Evolutionary conservation across 2,113 vertebrate species (phyloP).

Genomic region (Polypterus bichir): DNA sequence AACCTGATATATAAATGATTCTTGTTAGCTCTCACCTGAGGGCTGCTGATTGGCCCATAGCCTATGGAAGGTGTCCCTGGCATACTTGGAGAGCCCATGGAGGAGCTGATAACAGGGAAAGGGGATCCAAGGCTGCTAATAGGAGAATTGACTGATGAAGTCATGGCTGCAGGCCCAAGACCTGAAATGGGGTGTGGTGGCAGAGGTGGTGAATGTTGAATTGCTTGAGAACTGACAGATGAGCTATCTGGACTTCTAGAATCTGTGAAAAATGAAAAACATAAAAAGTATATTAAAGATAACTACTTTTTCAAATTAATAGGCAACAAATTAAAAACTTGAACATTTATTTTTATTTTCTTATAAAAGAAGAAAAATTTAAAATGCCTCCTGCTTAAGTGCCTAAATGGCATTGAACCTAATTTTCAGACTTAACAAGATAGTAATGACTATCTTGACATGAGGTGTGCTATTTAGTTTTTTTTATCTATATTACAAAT

Average conservation of each 20-base stretch:
- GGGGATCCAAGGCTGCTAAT: constrained; percentile 71
- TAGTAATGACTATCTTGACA: no score
- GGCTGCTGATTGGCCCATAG: constrained; percentile 79
- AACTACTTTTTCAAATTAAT: no score
- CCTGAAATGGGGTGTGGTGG: constrained; percentile 38
- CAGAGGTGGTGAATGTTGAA: constrained; percentile 48
- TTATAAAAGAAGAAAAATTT: no score
- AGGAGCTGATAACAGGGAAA: constrained; percentile 82
- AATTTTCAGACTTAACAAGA: no score
- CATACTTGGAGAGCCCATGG: constrained; percentile 74
- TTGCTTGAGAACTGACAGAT: constrained; percentile 62
- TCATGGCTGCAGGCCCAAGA: constrained; percentile 46
- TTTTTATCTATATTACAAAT: no score
- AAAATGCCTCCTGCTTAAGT: no score
- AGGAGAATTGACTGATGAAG: constrained; percentile 53
- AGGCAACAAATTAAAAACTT: no score
- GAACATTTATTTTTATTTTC: no score
- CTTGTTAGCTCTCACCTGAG: constrained; percentile 51
- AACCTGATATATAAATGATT: no score
- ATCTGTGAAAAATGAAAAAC: constrained; percentile 36
- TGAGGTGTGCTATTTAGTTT: no score
- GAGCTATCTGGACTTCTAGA: constrained; percentile 81
- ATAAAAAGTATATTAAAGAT: no score
- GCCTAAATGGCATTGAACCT: no score
- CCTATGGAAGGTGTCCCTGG: constrained; percentile 75